phyloP scores from a whole-genome alignment of 2,113 vertebrate species.

The Mus pahari region DNA sequence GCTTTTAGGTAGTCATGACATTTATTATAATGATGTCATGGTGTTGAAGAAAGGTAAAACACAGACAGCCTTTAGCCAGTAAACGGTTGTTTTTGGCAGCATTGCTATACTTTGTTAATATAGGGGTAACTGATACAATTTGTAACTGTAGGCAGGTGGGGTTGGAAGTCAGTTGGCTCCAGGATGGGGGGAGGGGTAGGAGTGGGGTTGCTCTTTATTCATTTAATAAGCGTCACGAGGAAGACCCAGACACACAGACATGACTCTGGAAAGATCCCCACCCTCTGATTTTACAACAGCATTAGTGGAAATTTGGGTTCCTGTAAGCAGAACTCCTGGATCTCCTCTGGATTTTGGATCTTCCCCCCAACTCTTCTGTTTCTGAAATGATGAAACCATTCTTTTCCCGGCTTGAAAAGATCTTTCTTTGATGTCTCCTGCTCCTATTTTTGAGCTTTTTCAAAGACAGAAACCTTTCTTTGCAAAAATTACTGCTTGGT shows the following conservation, averaged over 20 bases:
- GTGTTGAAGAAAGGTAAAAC: constrained; percentile 17
- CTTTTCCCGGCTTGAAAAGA: background rate
- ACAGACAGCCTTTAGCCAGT: background rate
- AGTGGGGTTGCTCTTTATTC: background rate
- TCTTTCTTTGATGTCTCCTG: background rate
- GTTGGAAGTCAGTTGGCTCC: constrained; percentile 28
- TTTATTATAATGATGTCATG: background rate
- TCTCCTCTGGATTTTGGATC: background rate
- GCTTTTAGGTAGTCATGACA: background rate
- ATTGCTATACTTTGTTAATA: background rate
- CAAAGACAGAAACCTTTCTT: constrained; percentile 52
- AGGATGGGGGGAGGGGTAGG: background rate
- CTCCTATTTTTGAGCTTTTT: constrained; percentile 43
- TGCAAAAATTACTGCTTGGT: constrained; percentile 34
- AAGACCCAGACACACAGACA: background rate
- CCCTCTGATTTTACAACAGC: background rate
- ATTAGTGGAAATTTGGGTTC: background rate
- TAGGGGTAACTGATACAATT: background rate
- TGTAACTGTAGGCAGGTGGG: constrained; percentile 16
- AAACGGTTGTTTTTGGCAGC: constrained; percentile 35
- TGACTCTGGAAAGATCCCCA: background rate
- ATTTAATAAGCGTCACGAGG: background rate
- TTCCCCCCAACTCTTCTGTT: background rate
- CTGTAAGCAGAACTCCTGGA: background rate
- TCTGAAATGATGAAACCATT: constrained; percentile 15